Conservation (phyloP, 2,888 invertebrate species). For the Parnassius apollo region DNA sequence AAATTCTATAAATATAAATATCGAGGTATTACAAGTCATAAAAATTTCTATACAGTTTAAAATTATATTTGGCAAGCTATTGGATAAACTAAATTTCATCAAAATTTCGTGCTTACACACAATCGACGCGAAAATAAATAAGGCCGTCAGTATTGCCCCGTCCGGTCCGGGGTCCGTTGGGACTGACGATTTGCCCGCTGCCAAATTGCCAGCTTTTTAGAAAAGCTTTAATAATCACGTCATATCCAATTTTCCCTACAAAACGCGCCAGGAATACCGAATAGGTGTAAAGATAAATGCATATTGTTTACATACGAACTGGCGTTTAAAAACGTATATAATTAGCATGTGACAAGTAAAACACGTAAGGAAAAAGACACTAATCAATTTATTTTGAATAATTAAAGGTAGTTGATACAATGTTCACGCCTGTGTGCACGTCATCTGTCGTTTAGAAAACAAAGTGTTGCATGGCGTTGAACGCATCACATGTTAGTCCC, state of each 20-base stretch:
- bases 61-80: too few species aligned
- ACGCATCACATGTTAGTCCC: constrained; percentile 14
- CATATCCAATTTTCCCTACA: constrained; percentile 73
- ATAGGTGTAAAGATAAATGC: constrained; percentile 35
- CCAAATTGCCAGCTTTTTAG: constrained; percentile 76
- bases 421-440: constrained; percentile 12
- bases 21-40: too few species aligned
- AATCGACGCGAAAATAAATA: constrained; percentile 51
- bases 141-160: constrained; percentile 35
- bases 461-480: constrained; percentile 18
- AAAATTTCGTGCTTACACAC: too few species aligned
- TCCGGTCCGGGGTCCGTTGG: constrained; percentile 53
- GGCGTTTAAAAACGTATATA: constrained; percentile 3
- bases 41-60: too few species aligned
- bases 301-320: constrained; percentile 1
- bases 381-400: constrained; percentile 23
- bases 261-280: constrained; percentile 64
- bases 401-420: constrained; percentile 13
- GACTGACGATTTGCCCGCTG: constrained; percentile 63
- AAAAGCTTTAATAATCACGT: constrained; percentile 74
- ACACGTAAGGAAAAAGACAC: constrained; percentile 14
- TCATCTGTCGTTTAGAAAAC: constrained; percentile 21
- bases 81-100: too few species aligned
- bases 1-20: too few species aligned
- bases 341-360: constrained; percentile 20